These are phyloP conservation scores for Cheilinus undulatus DNA, from an alignment of 2,113 vertebrate species.

Conservation along the genomic window DNA sequence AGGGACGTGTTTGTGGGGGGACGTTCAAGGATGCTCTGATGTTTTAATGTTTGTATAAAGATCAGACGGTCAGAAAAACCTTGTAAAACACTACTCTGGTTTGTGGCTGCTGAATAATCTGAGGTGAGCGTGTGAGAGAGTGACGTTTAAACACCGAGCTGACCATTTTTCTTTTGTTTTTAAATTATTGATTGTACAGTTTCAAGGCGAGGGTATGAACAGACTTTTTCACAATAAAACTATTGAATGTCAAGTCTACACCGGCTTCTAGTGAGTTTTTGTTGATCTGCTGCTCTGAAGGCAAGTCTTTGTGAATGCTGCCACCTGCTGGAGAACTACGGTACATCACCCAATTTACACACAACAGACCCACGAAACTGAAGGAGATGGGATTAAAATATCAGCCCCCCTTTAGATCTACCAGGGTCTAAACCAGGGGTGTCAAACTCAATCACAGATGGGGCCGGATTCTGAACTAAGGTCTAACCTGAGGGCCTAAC, in stretches of 20 bases:
- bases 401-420: too few relatives aligned
- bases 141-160: slow-evolving; percentile 45
- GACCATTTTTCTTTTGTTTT: slow-evolving; percentile 60
- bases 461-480: too few relatives aligned
- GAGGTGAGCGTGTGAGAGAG: background rate
- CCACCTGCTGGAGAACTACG: slow-evolving; percentile 40
- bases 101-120: slow-evolving; percentile 54
- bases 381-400: too few relatives aligned
- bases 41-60: slow-evolving; percentile 24
- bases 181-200: slow-evolving; percentile 84
- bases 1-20: slow-evolving; percentile 15
- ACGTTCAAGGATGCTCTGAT: slow-evolving; percentile 29
- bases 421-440: too few relatives aligned
- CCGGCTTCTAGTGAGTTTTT: background rate
- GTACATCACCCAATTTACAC: background rate
- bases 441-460: too few relatives aligned
- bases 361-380: background rate
- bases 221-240: slow-evolving; percentile 81
- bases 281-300: background rate
- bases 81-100: slow-evolving; percentile 70
- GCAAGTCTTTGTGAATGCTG: background rate
- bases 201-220: slow-evolving; percentile 55
- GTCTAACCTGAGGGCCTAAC: too few relatives aligned
- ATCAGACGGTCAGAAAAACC: slow-evolving; percentile 19
- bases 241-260: slow-evolving; percentile 63